Conservation (phyloP, 2,113 vertebrate species). For the Oreochromis tanganicae region DNA sequence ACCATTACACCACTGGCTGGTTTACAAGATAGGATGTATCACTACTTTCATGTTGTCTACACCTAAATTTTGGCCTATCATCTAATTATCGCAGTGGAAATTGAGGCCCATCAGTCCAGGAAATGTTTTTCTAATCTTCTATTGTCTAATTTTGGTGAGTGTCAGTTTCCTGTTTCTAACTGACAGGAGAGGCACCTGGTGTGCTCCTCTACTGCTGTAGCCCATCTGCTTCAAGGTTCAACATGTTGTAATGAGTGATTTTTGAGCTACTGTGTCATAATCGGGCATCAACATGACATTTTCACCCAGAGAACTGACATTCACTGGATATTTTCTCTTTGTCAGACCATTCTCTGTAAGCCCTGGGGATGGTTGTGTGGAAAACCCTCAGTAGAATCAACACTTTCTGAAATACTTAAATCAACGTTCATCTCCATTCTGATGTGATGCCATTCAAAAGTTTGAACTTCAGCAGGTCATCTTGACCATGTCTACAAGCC, state of each 20-base stretch:
- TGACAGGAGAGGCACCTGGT: not conserved
- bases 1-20: not conserved
- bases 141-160: not conserved
- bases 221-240: not conserved
- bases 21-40: not conserved
- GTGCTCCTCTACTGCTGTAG: not conserved
- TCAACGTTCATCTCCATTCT: not conserved
- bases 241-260: not conserved
- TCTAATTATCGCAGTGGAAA: not conserved
- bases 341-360: not conserved
- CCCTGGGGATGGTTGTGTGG: not conserved
- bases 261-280: not conserved
- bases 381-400: not conserved
- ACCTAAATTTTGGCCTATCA: not conserved
- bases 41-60: not conserved
- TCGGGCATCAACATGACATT: not conserved
- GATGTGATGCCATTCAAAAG: not conserved
- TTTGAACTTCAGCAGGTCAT: not conserved
- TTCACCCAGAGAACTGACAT: not conserved
- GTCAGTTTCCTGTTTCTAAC: not conserved
- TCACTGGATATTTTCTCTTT: not conserved
- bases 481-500: not conserved
- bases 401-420: not conserved
- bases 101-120: not conserved
- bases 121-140: not conserved